Percentiles rank a stretch among this genome's conserved stretches.
phyloP scores from a whole-genome alignment of 2,888 invertebrate species.

The Osmoderma eremita region DNA sequence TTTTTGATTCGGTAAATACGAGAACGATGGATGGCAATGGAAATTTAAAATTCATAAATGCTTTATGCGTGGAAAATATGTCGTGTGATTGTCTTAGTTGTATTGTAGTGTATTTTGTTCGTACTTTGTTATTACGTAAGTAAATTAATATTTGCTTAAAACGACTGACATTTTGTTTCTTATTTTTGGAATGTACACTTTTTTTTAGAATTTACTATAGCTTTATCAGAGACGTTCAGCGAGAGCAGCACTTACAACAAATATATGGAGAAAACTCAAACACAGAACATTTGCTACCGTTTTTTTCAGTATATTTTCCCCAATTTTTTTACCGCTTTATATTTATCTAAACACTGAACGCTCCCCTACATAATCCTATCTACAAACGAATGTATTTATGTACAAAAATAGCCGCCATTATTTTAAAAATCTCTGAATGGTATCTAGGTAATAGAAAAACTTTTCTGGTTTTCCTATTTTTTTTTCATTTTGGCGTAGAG shows the following conservation, averaged over 20 bases:
- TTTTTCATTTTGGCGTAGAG: conserved; percentile 12
- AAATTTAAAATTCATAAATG: too few relatives aligned
- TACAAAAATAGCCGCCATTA: conserved; percentile 36
- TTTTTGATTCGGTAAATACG: too few relatives aligned
- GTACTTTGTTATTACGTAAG: not conserved
- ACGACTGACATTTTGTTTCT: not conserved
- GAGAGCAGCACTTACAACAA: too few relatives aligned
- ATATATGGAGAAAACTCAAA: too few relatives aligned
- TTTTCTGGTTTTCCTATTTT: conserved; percentile 34
- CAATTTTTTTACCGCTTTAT: not conserved
- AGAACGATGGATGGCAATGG: too few relatives aligned
- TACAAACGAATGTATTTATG: conserved; percentile 16
- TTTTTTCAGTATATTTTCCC: too few relatives aligned
- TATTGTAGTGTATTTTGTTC: too few relatives aligned
- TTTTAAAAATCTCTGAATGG: conserved; percentile 35
- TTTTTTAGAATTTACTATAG: not conserved
- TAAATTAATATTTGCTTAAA: conserved; percentile 2
- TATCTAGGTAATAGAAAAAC: conserved; percentile 39
- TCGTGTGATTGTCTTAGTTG: too few relatives aligned
- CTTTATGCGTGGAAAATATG: too few relatives aligned
- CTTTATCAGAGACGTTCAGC: not conserved
- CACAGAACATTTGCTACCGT: not conserved
- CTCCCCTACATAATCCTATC: not conserved
- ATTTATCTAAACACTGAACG: conserved; percentile 1
- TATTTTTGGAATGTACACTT: conserved; percentile 8